Conservation (phyloP, 2,888 invertebrate species). For the Ctenicera cuprea region DNA sequence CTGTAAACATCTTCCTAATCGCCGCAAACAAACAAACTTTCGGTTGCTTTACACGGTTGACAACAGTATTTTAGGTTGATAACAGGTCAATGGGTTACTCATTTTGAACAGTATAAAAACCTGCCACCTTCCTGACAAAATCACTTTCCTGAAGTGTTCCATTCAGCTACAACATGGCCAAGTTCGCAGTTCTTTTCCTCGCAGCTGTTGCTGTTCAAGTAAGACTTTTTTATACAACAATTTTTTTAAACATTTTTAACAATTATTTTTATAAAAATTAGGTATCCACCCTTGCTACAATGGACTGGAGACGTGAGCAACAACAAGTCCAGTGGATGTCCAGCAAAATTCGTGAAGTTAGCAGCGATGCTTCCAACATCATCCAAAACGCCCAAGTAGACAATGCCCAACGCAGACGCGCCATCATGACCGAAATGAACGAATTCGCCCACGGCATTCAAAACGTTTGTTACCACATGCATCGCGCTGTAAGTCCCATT, state of each 20-base stretch:
- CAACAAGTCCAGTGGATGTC: not conserved
- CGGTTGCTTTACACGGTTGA: too few relatives aligned
- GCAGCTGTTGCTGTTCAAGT: slow-evolving; percentile 61
- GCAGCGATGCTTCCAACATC: not conserved
- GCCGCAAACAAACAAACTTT: too few relatives aligned
- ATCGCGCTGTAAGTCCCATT: not conserved
- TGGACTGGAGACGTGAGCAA: not conserved
- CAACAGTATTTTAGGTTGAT: too few relatives aligned
- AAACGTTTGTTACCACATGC: slow-evolving; percentile 5
- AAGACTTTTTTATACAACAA: slow-evolving; percentile 42
- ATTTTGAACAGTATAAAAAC: too few relatives aligned
- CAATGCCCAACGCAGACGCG: not conserved
- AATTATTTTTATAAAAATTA: not conserved
- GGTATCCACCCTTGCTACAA: not conserved
- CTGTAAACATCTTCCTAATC: too few relatives aligned
- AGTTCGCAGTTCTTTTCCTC: slow-evolving; percentile 55
- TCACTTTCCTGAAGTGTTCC: too few relatives aligned
- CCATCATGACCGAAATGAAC: not conserved
- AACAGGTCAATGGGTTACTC: too few relatives aligned
- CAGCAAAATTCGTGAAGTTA: not conserved
- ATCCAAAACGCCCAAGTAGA: slow-evolving; percentile 11
- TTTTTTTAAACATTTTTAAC: too few relatives aligned
- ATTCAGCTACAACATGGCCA: slow-evolving; percentile 55
- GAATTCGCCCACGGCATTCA: slow-evolving; percentile 8
- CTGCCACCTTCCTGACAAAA: too few relatives aligned